Base-by-base conservation (phyloP, 2,113 vertebrate species). In the Thomomys bottae region DNA sequence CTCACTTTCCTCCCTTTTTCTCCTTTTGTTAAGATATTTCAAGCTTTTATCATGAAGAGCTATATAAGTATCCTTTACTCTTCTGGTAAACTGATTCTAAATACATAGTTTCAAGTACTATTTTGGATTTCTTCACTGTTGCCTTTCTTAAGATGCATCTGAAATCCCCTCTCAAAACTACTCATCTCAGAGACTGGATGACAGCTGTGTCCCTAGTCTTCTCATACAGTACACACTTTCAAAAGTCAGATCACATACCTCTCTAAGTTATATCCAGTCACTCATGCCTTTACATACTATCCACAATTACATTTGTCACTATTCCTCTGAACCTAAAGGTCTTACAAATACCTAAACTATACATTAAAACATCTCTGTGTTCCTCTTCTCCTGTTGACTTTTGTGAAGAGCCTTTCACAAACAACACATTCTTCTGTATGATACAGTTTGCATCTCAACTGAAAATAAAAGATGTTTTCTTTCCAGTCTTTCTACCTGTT, bases 101-200 rank as follows among this genome's bases (percentile, higher is more conserved):
- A 91, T 66, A 90, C 72, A 94, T 89, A 17, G 64, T 67, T 94
- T 90, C 71, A 88, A 87, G 67, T 57, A 87, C 89, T 77, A 84
- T 79, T 92, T 95, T 92, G 80, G 63, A 28, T 76, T 93, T 73
- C 36, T 67, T 15, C 8, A 49, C 68, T 59, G 18, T 88, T 80
- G 54, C 38, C 8, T 85, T 82, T 84, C 38, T 70, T 72, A 82
- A 89, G 70, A 83, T 67, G 34, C 21, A 68, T 70, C 54, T 92
- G 38, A 89, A 89, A 85, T 89, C 32, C 42, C 64, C 38, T 94
- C 45, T 94, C 77, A 66, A 84, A 20, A 54, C 49, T 61, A 89
- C 67, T 94, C 28, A 82, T 20, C 70, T 87, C 10, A 4, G 38
- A 70, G 84, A 6, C 71, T 87, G 82, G 54, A 81, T 89, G 92